Evolutionary conservation across 1,140 invertebrate genomes (phyloP).

Genomic region (Pachypsylla venusta): DNA sequence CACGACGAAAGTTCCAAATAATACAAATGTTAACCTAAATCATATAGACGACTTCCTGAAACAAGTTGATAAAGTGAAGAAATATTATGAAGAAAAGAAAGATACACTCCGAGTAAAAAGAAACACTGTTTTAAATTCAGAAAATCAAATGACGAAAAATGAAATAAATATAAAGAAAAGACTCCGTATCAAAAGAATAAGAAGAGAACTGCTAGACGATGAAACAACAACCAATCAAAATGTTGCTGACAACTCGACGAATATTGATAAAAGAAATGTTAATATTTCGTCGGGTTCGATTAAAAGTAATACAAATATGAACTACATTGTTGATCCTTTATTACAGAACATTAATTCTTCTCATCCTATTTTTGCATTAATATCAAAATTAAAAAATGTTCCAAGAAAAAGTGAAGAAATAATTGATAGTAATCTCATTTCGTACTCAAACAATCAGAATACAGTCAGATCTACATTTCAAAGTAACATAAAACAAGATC

Average conservation of each 20-base stretch:
- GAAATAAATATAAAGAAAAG: no score
- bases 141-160: no score
- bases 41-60: neutral
- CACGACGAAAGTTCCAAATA: no score
- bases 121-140: neutral
- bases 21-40: neutral
- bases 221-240: no score
- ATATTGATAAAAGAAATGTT: neutral
- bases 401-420: neutral
- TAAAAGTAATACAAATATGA: neutral
- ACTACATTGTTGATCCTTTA: neutral
- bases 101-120: neutral
- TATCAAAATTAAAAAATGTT: neutral
- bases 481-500: no score
- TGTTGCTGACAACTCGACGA: no score
- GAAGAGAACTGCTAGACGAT: no score
- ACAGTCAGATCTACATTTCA: no score
- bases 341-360: neutral
- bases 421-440: no score
- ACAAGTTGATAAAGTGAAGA: neutral
- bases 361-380: neutral
- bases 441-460: no score
- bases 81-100: constrained; percentile 5
- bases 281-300: neutral
- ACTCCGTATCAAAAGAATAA: no score